phyloP scores from a whole-genome alignment of 2,113 vertebrate genomes.

The Manacus vitellinus region DNA sequence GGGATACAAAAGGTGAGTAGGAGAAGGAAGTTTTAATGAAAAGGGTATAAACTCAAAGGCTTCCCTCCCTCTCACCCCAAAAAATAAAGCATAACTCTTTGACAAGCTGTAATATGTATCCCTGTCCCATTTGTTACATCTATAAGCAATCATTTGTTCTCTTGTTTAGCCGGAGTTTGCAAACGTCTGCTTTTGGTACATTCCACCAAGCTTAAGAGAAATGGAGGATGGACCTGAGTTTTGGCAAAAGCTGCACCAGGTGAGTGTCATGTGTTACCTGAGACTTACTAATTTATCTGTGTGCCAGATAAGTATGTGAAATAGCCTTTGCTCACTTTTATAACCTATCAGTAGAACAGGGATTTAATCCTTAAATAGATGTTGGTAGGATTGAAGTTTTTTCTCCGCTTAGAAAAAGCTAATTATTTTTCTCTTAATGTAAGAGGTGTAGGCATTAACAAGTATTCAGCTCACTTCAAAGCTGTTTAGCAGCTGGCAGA shows the following conservation, averaged over 20 bases:
- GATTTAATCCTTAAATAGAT: background rate
- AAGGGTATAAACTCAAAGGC: background rate
- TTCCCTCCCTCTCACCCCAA: fast-evolving
- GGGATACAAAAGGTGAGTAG: background rate
- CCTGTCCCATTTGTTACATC: background rate
- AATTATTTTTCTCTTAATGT: background rate
- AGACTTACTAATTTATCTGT: background rate
- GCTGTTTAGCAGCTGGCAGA: background rate
- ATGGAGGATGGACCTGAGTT: conserved; percentile 79
- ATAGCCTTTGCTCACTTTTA: background rate
- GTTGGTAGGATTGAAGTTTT: background rate
- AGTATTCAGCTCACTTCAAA: background rate
- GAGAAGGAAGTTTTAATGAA: background rate
- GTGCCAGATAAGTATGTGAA: background rate
- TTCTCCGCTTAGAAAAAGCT: background rate
- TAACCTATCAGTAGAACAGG: background rate
- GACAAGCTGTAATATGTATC: background rate
- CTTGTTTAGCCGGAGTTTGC: conserved; percentile 79
- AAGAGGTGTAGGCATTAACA: background rate
- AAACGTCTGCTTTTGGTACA: conserved; percentile 86
- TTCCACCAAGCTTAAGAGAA: conserved; percentile 79
- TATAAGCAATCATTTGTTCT: background rate
- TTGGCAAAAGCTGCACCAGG: conserved; percentile 77
- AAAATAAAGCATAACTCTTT: background rate
- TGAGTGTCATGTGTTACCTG: conserved; percentile 46